These are phyloP conservation scores for Motacilla alba DNA, from an alignment of 2,113 vertebrate species.

Conservation along the genomic window DNA sequence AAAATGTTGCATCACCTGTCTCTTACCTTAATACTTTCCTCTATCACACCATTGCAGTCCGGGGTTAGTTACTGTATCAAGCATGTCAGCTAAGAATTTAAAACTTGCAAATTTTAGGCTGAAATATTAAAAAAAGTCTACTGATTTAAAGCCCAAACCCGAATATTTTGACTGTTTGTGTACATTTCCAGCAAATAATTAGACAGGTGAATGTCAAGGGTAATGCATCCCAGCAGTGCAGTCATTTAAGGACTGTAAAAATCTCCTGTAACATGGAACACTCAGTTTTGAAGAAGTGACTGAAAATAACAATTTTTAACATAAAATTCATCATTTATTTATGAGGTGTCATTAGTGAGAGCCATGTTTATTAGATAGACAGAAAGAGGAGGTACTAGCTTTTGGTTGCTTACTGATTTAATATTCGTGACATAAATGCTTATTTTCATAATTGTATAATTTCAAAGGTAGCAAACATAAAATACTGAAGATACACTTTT, in stretches of 20 bases:
- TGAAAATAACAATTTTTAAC: not conserved
- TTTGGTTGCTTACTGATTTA: not conserved
- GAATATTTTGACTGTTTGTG: not conserved
- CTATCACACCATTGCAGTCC: accelerated
- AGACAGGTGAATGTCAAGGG: not conserved
- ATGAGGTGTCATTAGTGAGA: not conserved
- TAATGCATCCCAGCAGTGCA: not conserved
- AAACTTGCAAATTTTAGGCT: not conserved
- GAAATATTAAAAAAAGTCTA: not conserved
- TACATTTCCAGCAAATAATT: not conserved
- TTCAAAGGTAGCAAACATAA: not conserved
- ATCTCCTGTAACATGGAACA: not conserved
- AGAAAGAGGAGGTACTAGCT: not conserved
- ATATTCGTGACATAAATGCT: not conserved
- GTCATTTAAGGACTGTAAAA: not conserved
- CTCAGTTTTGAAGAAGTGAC: not conserved
- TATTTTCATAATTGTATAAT: not conserved
- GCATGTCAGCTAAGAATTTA: not conserved
- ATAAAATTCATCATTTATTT: not conserved
- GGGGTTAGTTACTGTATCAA: not conserved
- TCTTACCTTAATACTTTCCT: not conserved
- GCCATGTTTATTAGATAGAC: not conserved
- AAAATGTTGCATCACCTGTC: not conserved
- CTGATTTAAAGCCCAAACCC: not conserved
- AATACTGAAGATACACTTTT: not conserved